Evolutionary conservation across 2,113 vertebrate species (phyloP), one percentile per base, ranked within the genome.

Genomic region (Ammodytes dubius): DNA sequence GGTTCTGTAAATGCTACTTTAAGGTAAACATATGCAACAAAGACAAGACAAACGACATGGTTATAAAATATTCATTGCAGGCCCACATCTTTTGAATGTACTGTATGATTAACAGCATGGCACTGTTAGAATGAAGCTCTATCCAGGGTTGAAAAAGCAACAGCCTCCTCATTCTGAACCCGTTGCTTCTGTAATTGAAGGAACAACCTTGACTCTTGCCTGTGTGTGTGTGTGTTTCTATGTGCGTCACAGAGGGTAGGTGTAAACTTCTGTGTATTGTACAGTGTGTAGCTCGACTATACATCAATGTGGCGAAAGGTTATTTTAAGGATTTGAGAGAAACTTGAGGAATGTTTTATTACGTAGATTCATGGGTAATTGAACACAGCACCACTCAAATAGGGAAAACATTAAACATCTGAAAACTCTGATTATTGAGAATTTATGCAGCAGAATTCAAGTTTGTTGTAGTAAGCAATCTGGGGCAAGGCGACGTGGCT

Each of bases 401-500:
- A 39, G 65, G 63, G 60, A 59, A 27, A 49, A 66, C 47, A 53
- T 14, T 63, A 70, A 67, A 59, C 14, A 72, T 42, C 50, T 46
- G 19, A 65, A 86, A 60, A 58, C 43, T 77, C 17, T 3, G 49
- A 65, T 67, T n/a, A 45, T 13, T 27, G 61, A 47, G 45, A 82
- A 58, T 81, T 83, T 42, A 71, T 73, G 75, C 79, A 88, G 84
- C 63, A 82, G 72, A 68, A 53, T 74, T 85, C 45, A 42, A 49
- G 60, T 77, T 27, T 80, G 70, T 69, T 84, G 27, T 65, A 7
- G 17, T 53, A 50, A 27, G 63, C 81, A 75, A 61, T 74, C 57
- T 4, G 52, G 79, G 84, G 73, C 81, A 86, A 91, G 82, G 90
- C 58, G 47, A 84, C 70, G 77, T 52, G 74, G 88, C 82, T 89